Evolutionary conservation across 2,888 invertebrate species (phyloP).

Genomic region (Siphonodentalium dalli): DNA sequence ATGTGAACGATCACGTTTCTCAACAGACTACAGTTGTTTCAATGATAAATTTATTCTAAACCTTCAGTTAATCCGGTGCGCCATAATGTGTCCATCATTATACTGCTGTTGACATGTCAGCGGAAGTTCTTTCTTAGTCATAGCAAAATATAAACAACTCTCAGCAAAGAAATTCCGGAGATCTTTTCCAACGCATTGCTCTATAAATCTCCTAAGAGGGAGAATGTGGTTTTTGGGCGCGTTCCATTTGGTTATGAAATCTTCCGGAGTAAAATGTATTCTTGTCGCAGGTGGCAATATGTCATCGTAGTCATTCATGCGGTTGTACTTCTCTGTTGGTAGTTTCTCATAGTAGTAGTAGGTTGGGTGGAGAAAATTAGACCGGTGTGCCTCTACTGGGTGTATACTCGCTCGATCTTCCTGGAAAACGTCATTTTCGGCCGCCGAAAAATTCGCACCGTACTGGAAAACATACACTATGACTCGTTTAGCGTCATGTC

Average conservation of each 20-base stretch:
- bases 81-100: constrained; percentile 45
- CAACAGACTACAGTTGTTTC: no score
- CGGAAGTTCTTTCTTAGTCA: constrained; percentile 49
- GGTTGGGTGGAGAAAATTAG: constrained; percentile 67
- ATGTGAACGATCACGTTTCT: no score
- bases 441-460: constrained; percentile 64
- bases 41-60: no score
- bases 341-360: constrained; percentile 64
- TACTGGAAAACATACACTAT: constrained; percentile 64
- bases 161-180: constrained; percentile 56
- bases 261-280: constrained; percentile 66
- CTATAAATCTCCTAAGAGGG: constrained; percentile 61
- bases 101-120: constrained; percentile 43
- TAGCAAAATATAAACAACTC: constrained; percentile 56
- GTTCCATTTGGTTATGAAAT: constrained; percentile 66
- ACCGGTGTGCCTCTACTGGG: constrained; percentile 62
- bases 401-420: constrained; percentile 63
- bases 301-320: no score
- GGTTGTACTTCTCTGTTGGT: constrained; percentile 63
- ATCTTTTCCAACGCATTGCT: constrained; percentile 48
- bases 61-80: no score
- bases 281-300: constrained; percentile 58
- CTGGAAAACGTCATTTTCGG: constrained; percentile 65
- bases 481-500: constrained; percentile 47
- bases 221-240: constrained; percentile 61